Evolutionary conservation across 1,140 invertebrate species (phyloP), one percentile per base, ranked within the genome.

Genomic region (Varroa destructor): DNA sequence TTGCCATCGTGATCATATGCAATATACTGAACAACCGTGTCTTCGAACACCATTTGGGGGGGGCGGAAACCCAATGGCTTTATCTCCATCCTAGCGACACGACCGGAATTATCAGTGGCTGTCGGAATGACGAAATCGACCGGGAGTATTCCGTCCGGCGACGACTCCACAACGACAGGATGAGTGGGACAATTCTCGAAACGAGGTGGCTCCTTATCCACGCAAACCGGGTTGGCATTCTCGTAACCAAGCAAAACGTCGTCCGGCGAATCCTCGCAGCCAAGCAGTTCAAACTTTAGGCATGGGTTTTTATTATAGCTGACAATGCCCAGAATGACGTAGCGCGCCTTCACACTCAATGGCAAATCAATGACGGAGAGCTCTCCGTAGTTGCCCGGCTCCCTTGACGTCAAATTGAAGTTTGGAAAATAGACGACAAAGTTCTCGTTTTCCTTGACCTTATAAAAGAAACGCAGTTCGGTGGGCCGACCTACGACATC

Each of bases 1-100:
- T 97, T 97, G 74, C 93, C 93, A 79, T 97, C 93, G 77, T 91
- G 92, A 82, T 97, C 93, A 77, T 90, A 96, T 0, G 93, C 93
- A 1, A 93, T 87, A 77, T 97, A 97, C 83, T 94, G 89, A 0
- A 97, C 89, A 55, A 93, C 88, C 73, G 89, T 90, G 73, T 95
- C 90, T 77, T 92, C 85, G 78, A 96, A 93, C 40, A 96, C 85
- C 75, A 87, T 86, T 75, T 89, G 84, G 0, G 93, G 93, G 1
- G 91, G 93, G 77, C 85, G 87, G 80, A 97, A 96, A 74, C 89
- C 90, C 73, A 88, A 85, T 0, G 93, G 93, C 75, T 90, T 90
- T 0, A 95, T 87, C 83, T 95, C 91, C 71, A 93, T 84, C 72
- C 91, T 82, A 1, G 92, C 91, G 76, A 97, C 91, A 72, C 88